phyloP scores from a whole-genome alignment of 2,113 vertebrate species.

The Cynopterus brachyotis region DNA sequence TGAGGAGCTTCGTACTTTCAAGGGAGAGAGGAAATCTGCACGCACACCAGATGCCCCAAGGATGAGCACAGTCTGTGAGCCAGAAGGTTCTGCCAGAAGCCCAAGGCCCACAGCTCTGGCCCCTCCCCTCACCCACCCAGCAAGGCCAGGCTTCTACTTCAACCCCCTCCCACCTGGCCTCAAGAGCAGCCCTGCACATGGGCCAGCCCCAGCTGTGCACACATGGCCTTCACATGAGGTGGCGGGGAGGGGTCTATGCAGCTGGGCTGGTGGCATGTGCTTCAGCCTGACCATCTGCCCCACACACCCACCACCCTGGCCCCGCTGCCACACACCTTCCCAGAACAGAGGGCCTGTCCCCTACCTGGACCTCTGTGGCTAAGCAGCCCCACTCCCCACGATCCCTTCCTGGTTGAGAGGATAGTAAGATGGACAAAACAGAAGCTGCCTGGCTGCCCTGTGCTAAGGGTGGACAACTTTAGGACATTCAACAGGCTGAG shows the following conservation, averaged over 20 bases:
- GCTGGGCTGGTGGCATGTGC: constrained; percentile 59
- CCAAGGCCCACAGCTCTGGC: not conserved
- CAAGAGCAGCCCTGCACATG: not conserved
- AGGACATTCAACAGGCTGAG: not conserved
- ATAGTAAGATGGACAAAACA: not conserved
- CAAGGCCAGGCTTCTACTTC: not conserved
- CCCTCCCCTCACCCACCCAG: not conserved
- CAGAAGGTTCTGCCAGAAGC: not conserved
- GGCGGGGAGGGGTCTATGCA: not conserved
- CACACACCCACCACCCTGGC: not conserved
- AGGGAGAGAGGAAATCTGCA: not conserved
- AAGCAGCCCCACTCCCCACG: not conserved
- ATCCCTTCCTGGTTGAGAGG: not conserved
- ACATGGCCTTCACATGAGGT: constrained; percentile 61
- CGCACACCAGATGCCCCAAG: not conserved
- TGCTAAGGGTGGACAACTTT: not conserved
- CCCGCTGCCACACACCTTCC: not conserved
- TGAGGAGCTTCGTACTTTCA: not conserved
- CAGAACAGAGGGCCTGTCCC: not conserved
- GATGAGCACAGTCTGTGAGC: not conserved
- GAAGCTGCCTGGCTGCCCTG: not conserved
- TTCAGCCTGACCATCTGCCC: constrained; percentile 62
- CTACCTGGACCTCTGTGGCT: not conserved
- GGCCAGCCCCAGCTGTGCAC: constrained; percentile 67
- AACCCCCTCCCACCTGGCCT: constrained; percentile 36